These are phyloP conservation scores for Patella pellucida DNA, from an alignment of 2,888 invertebrate genomes.

Conservation along the genomic window DNA sequence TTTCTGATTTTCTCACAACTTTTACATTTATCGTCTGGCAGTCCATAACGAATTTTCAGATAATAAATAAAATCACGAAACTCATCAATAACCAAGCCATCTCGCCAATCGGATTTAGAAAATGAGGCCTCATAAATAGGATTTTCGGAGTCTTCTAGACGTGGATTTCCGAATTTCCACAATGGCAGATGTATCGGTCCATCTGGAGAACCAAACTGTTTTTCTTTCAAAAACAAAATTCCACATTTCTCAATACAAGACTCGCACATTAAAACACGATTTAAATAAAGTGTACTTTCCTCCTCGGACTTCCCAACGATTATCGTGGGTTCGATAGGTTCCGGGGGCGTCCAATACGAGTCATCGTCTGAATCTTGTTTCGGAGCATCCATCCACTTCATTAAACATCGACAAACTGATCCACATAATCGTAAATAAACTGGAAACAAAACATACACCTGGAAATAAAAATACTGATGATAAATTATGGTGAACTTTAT, in stretches of 20 bases:
- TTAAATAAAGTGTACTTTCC: background rate
- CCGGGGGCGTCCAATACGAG: slow-evolving; percentile 49
- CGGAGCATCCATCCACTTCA: slow-evolving; percentile 51
- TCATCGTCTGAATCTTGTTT: slow-evolving; percentile 44
- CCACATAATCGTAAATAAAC: slow-evolving; percentile 58
- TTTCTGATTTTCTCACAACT: background rate
- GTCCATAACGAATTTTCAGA: background rate
- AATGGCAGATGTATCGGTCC: slow-evolving; percentile 9
- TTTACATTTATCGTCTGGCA: background rate
- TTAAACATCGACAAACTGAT: slow-evolving; percentile 51
- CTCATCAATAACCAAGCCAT: slow-evolving; percentile 17
- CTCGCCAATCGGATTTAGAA: slow-evolving; percentile 17
- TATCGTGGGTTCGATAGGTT: background rate
- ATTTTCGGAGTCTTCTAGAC: slow-evolving; percentile 17
- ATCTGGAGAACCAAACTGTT: background rate
- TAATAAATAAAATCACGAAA: slow-evolving; percentile 21
- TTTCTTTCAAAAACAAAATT: slow-evolving; percentile 18
- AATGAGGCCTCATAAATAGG: slow-evolving; percentile 15
- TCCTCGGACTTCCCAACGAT: background rate
- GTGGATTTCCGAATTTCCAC: slow-evolving; percentile 20
- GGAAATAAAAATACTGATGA: slow-evolving; percentile 22
- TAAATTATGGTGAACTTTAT: background rate
- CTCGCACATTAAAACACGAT: background rate
- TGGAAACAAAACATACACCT: slow-evolving; percentile 57
- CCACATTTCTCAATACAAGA: slow-evolving; percentile 19